Evolutionary conservation across 2,888 invertebrate species (phyloP).

Genomic region (Lutraria lutraria): DNA sequence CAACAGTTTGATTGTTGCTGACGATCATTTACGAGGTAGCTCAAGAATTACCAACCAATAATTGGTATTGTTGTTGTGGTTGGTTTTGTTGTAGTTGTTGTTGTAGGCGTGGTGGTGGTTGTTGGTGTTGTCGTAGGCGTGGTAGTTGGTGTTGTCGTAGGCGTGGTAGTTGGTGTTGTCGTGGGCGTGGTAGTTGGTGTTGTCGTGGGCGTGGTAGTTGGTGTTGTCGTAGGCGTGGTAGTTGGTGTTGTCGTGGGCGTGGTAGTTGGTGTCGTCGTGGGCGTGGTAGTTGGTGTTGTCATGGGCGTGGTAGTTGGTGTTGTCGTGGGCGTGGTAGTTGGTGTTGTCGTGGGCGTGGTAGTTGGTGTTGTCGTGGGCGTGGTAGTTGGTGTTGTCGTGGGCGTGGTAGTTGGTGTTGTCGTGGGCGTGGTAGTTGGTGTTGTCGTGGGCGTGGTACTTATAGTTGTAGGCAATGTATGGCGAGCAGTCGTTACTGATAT

Average conservation of each 20-base stretch:
- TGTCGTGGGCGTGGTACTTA: not conserved
- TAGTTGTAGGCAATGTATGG: not conserved
- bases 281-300: not conserved
- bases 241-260: not conserved
- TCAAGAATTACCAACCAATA: not conserved
- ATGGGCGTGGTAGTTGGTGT: not conserved
- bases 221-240: not conserved
- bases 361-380: not conserved
- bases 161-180: not conserved
- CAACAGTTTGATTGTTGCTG: not conserved
- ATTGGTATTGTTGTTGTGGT: not conserved
- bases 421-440: not conserved
- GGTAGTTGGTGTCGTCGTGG: not conserved
- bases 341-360: not conserved
- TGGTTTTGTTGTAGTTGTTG: not conserved
- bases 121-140: not conserved
- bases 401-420: not conserved
- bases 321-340: not conserved
- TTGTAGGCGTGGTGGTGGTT: not conserved
- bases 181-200: not conserved
- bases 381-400: not conserved
- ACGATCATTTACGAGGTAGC: not conserved
- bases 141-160: not conserved
- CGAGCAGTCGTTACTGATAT: not conserved
- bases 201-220: not conserved